Evolutionary conservation across 2,888 invertebrate genomes (phyloP), one percentile per base, ranked within the genome.

Genomic region (Eugnorisma glareosa): DNA sequence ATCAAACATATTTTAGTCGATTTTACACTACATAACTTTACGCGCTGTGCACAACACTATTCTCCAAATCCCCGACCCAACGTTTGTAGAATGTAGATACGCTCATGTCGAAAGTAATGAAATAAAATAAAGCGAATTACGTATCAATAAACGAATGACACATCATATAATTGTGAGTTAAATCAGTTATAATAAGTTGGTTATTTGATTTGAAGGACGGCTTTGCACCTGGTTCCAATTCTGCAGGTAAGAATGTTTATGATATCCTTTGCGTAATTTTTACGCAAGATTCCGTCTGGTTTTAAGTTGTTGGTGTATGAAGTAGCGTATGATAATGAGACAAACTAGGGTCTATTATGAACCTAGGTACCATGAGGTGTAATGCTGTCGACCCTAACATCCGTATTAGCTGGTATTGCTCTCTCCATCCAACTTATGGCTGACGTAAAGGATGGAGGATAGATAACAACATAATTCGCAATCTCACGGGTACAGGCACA

Each of bases 301-400:
- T 80, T 51, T 7, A 10, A n/a, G 8, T 37, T 37, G 11, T 59
- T 68, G 21, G 13, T 63, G 57, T 63, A 61, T 70, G 31, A 73
- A 45, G 79, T 75, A 37, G 37, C 13, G 3, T 57, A 67, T 18
- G 24, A 1, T 76, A 13, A 35, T 48, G 31, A 61, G 35, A 13
- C 40, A 31, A 73, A 24, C 37, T 73, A 67, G 28, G 48, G 40
- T 76, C n/a, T 43, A 57, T 2, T 63, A 68, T 37, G 63, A 66
- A 75, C 81, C n/a, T 72, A 45, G 35, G 74, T 73, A 78, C 79
- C 87, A 81, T 83, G 81, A 82, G 86, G 87, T 79, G 73, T 63
- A 75, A 73, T 73, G 71, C 75, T 24, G 73, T n/a, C 54, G 57
- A 64, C 73, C 57, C 15, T 63, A 75, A 77, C 78, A 75, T 78